A percentile compares a stretch with the other conserved stretches of the same genome.
Evolutionary conservation across 2,888 invertebrate species (phyloP).

Genomic region (Xestia sexstrigata): DNA sequence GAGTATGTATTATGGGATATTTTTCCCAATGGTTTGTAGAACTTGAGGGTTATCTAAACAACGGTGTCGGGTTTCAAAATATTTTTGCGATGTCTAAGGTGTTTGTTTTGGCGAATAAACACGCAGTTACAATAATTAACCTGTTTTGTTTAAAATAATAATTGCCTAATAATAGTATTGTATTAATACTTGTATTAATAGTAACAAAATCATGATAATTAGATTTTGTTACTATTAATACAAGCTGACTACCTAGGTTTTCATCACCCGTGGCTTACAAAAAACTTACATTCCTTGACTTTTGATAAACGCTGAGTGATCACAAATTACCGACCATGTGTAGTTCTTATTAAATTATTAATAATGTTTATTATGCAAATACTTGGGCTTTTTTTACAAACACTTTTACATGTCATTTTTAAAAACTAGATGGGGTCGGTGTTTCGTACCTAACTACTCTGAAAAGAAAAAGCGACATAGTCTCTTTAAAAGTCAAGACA

Average conservation of each 20-base stretch:
- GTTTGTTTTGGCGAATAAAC: conserved; percentile 11
- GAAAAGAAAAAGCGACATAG: too few species aligned
- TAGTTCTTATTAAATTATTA: not conserved
- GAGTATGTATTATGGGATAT: conserved; percentile 66
- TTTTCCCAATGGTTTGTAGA: conserved; percentile 64
- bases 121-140: not conserved
- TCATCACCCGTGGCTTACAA: not conserved
- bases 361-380: too few species aligned
- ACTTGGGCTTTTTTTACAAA: too few species aligned
- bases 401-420: too few species aligned
- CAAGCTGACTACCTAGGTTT: not conserved
- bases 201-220: too few species aligned
- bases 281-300: not conserved
- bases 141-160: not conserved
- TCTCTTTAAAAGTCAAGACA: too few species aligned
- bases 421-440: too few species aligned
- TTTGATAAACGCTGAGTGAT: not conserved
- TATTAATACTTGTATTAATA: too few species aligned
- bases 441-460: too few species aligned
- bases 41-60: conserved; percentile 78
- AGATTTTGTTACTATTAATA: too few species aligned
- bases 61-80: conserved; percentile 63
- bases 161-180: not conserved
- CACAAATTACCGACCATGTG: not conserved
- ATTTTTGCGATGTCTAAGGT: conserved; percentile 42